Percentiles rank a stretch among this genome's conserved stretches.
phyloP scores from a whole-genome alignment of 1,140 invertebrate genomes.

The Colletes gigas region DNA sequence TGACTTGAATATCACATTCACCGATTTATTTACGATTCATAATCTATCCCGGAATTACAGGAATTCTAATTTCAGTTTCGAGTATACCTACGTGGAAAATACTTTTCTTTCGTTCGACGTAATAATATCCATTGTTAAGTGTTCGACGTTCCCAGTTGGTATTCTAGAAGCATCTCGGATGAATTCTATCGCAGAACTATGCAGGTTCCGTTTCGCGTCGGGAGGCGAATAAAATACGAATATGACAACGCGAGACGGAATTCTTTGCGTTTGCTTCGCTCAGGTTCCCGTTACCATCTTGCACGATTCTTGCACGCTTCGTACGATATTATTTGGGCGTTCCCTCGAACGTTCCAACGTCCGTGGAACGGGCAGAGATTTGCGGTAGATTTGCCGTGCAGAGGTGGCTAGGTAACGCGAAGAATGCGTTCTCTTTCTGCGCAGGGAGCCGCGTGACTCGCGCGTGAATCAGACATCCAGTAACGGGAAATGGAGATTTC shows the following conservation, averaged over 20 bases:
- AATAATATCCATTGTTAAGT: too few relatives aligned
- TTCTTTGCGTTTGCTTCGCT: constrained; percentile 10
- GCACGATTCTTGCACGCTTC: background rate
- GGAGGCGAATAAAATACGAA: background rate
- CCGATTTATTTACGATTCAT: too few relatives aligned
- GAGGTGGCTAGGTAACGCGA: background rate
- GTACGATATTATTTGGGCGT: constrained; percentile 15
- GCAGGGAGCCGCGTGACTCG: background rate
- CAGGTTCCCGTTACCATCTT: background rate
- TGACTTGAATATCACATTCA: too few relatives aligned
- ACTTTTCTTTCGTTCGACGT: too few relatives aligned
- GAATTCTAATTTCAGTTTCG: too few relatives aligned
- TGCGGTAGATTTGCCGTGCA: too few relatives aligned
- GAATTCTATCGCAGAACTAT: background rate
- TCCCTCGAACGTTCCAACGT: background rate
- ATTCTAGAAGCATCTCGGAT: too few relatives aligned
- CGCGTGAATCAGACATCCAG: constrained; percentile 26
- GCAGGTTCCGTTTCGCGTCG: background rate
- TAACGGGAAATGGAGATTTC: constrained; percentile 40
- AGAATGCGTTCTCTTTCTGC: constrained; percentile 36
- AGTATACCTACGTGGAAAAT: too few relatives aligned
- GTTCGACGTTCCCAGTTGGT: too few relatives aligned
- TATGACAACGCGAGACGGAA: background rate
- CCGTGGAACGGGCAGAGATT: constrained; percentile 4
- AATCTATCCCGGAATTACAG: too few relatives aligned